Evolutionary conservation across 2,888 invertebrate species (phyloP).

Genomic region (Cosmopolites sordidus): DNA sequence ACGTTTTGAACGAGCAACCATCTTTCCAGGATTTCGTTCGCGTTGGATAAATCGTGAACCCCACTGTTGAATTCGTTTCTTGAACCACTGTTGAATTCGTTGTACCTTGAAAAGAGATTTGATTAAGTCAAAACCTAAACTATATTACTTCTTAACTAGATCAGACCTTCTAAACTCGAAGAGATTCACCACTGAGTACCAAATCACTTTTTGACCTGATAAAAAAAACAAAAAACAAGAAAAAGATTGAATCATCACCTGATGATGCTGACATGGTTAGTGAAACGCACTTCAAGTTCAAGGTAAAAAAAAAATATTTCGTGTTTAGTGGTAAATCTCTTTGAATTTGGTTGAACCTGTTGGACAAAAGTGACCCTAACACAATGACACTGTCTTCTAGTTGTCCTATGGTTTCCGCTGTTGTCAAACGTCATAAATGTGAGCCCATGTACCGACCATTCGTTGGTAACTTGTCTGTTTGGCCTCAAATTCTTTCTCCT

Average conservation of each 20-base stretch:
- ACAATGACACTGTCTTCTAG: conserved; percentile 97
- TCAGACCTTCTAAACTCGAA: too few relatives aligned
- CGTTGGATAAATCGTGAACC: conserved; percentile 88
- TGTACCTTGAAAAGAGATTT: conserved; percentile 68
- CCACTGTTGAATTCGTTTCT: conserved; percentile 96
- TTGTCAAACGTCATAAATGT: conserved; percentile 95
- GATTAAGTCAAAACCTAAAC: too few relatives aligned
- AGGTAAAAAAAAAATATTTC: neutral
- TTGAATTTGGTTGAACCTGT: conserved; percentile 55
- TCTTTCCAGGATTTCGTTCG: conserved; percentile 92
- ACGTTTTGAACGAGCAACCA: conserved; percentile 96
- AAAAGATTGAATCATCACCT: too few relatives aligned
- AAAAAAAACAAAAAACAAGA: too few relatives aligned
- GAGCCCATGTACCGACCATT: conserved; percentile 90
- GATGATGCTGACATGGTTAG: too few relatives aligned
- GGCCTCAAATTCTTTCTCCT: conserved; percentile 96
- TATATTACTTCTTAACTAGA: too few relatives aligned
- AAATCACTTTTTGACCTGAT: too few relatives aligned
- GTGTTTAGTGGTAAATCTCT: too few relatives aligned
- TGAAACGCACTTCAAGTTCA: too few relatives aligned
- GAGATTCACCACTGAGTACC: too few relatives aligned
- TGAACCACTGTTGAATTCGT: conserved; percentile 94
- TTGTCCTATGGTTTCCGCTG: conserved; percentile 88
- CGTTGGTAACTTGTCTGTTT: conserved; percentile 91
- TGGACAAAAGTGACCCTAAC: conserved; percentile 86